phyloP scores from a whole-genome alignment of 1,140 invertebrate species.

The Lepidurus arcticus region DNA sequence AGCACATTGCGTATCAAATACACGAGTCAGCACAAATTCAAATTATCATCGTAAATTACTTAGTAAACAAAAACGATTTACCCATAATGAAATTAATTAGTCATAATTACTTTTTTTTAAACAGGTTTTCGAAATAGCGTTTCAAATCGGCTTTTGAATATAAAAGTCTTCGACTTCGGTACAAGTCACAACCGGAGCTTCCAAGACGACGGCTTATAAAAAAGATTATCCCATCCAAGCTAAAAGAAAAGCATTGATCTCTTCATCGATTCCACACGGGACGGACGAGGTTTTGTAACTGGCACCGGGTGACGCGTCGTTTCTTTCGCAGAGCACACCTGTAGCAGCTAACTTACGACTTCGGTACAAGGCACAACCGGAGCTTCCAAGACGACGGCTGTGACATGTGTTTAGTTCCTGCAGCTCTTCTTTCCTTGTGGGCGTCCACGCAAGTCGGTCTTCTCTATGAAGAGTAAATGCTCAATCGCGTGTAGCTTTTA shows the following conservation, averaged over 20 bases:
- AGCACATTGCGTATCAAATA: too few relatives aligned
- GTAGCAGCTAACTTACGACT: neutral
- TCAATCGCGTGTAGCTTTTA: neutral
- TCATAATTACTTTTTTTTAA: too few relatives aligned
- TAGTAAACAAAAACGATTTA: too few relatives aligned
- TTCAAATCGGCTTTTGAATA: too few relatives aligned
- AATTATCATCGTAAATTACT: too few relatives aligned
- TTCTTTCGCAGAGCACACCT: neutral
- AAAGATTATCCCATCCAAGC: too few relatives aligned
- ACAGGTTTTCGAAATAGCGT: too few relatives aligned
- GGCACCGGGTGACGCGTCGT: conserved; percentile 16
- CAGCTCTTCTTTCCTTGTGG: neutral
- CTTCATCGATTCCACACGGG: neutral
- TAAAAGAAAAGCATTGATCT: neutral
- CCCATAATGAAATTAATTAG: too few relatives aligned
- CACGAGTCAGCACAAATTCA: too few relatives aligned
- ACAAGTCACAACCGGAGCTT: too few relatives aligned
- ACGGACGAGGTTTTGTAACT: neutral
- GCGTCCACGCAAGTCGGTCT: neutral
- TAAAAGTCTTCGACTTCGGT: too few relatives aligned
- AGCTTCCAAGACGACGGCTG: neutral
- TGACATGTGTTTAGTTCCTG: neutral
- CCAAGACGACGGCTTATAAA: too few relatives aligned
- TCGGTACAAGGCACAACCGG: neutral
- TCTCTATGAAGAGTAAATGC: conserved; percentile 3